Percentiles rank a stretch among this genome's conserved stretches.
Conservation (phyloP, 2,888 invertebrate species). For the Cosmorhoe ocellata region DNA sequence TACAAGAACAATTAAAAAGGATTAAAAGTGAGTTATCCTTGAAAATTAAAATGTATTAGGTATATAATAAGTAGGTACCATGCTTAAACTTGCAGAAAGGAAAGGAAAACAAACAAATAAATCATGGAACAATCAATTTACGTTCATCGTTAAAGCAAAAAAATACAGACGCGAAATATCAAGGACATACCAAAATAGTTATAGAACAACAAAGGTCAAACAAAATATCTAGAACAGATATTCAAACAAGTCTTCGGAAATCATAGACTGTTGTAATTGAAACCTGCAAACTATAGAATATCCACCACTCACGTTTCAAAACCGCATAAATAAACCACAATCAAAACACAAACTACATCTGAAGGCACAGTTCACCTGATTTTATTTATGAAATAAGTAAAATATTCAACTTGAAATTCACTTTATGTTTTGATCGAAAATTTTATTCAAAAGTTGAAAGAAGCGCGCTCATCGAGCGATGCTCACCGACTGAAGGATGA, state of each 20-base stretch:
- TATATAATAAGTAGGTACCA: too few species aligned
- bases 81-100: too few species aligned
- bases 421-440: conserved; percentile 3
- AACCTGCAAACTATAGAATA: conserved; percentile 6
- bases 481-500: conserved; percentile 63
- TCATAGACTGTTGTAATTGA: conserved; percentile 10
- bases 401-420: neutral
- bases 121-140: too few species aligned
- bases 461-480: conserved; percentile 55
- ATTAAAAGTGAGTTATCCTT: too few species aligned
- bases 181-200: conserved; percentile 1
- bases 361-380: neutral
- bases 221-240: neutral
- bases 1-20: too few species aligned
- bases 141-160: neutral
- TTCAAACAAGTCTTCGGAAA: conserved; percentile 11
- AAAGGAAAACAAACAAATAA: neutral
- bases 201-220: neutral
- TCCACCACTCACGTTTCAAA: conserved; percentile 5
- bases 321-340: conserved; percentile 22
- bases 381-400: neutral
- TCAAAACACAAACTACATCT: neutral
- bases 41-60: too few species aligned
- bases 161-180: neutral
- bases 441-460: conserved; percentile 23